These are phyloP conservation scores for Labeo catla DNA, from an alignment of 2,113 vertebrate species.

Conservation along the genomic window DNA sequence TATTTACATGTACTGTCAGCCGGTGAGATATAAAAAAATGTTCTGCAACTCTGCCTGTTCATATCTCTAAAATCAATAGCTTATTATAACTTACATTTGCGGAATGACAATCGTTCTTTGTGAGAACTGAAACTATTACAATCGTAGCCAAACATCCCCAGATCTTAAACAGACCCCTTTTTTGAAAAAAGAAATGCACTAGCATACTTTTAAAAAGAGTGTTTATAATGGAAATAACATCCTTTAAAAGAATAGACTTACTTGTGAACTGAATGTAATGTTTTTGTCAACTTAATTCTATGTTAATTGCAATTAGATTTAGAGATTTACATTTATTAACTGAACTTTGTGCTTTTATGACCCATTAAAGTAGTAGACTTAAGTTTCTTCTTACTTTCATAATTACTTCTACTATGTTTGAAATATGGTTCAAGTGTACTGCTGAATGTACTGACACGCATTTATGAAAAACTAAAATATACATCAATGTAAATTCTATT, in stretches of 20 bases:
- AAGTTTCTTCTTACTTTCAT: no score
- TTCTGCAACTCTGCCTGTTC: not conserved
- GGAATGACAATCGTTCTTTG: not conserved
- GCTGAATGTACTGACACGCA: no score
- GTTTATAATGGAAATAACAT: not conserved
- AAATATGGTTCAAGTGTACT: no score
- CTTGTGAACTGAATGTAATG: not conserved
- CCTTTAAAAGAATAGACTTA: not conserved
- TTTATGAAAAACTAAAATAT: no score
- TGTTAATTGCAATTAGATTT: no score
- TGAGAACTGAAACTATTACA: not conserved
- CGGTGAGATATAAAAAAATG: constrained; percentile 12
- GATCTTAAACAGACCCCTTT: not conserved
- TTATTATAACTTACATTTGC: constrained; percentile 41
- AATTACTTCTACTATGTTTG: no score
- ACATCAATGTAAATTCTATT: no score
- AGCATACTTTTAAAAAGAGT: not conserved
- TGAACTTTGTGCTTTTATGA: no score
- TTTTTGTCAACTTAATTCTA: not conserved
- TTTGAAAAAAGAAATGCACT: not conserved
- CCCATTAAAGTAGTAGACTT: no score
- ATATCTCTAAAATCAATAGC: constrained; percentile 35
- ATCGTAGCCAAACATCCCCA: not conserved
- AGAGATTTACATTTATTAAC: no score
- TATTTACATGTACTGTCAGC: constrained; percentile 35